Evolutionary conservation across 2,888 invertebrate genomes (phyloP), one percentile per base, ranked within the genome.

Genomic region (Lithophane ornitopus): DNA sequence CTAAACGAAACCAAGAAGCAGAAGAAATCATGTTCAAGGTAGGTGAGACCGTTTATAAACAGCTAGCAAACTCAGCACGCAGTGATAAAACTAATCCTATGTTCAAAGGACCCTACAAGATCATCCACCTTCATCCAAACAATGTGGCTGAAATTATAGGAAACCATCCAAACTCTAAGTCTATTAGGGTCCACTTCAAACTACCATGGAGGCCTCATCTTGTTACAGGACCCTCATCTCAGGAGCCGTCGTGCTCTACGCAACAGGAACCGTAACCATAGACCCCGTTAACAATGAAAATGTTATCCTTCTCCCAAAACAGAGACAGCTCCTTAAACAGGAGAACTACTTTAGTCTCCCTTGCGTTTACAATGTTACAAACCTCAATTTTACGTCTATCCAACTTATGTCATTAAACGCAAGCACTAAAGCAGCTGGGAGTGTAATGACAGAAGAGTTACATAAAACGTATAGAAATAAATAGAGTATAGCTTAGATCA

Each of bases 391-490:
- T 41, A 41, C 41, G 41, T 41, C 41, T 8, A 41, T 41, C 41
- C 41, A 41, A 41, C 41, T 41, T 41, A 41, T 41, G 41, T 4
- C 41, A 8, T 41, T 41, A 41, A 7, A 41, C 8, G 41, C 41
- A 41, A 41, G 41, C 41, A 41, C 41, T 41, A 41, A 41, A 41
- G 41, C 8, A 59, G 54, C 72, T 6, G 46, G 4, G 39, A 39
- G 39, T 39, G 39, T 39, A 39, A 39, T n/a, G n/a, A n/a, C n/a
- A n/a, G n/a, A n/a, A 34, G 39, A 56, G 0, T n/a, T 66, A 16
- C 58, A 66, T 66, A 72, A 65, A 46, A 61, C 67, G 0, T 74
- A 68, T 28, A 74, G 41, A 16, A 56, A 44, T 56, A 72, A 66
- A 72, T 66, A 65, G 58, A 72, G 3, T 44, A 58, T 72, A 58